Percentiles rank a stretch among this genome's conserved stretches.
Conservation (phyloP, 2,797 vertebrate genomes). For the Leptatherina wallacei region DNA sequence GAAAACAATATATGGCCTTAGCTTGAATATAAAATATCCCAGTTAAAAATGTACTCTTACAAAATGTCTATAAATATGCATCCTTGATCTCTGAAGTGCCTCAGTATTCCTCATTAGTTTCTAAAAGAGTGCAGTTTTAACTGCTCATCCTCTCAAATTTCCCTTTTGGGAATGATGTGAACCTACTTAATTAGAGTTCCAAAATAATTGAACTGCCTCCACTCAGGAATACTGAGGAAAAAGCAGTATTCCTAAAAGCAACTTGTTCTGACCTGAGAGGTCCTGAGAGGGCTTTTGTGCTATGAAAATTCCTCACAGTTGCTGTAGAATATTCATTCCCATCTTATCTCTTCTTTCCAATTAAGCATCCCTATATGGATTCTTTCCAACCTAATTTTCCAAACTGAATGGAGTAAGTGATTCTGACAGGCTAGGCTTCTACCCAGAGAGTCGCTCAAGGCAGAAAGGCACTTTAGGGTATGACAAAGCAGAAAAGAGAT, state of each 20-base stretch:
- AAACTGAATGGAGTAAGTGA: constrained; percentile 47
- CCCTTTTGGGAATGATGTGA: constrained; percentile 36
- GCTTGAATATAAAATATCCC: background rate
- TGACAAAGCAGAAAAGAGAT: constrained; percentile 54
- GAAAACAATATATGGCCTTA: background rate
- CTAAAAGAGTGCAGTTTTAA: constrained; percentile 15
- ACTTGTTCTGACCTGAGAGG: constrained; percentile 7
- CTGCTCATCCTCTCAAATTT: constrained; percentile 23
- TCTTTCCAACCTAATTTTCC: constrained; percentile 33
- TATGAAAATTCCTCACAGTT: constrained; percentile 5
- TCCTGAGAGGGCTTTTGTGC: constrained; percentile 30
- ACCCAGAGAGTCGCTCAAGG: constrained; percentile 50
- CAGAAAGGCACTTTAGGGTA: constrained; percentile 46
- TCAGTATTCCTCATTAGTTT: constrained; percentile 6
- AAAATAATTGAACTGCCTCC: constrained; percentile 16
- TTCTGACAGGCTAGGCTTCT: constrained; percentile 46
- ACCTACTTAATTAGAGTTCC: constrained; percentile 50
- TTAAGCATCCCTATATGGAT: constrained; percentile 22
- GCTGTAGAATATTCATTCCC: constrained; percentile 6
- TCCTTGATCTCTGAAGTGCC: accelerated
- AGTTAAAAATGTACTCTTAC: background rate
- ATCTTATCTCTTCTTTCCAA: constrained; percentile 11
- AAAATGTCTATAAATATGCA: constrained; percentile 3
- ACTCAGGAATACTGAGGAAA: constrained; percentile 14
- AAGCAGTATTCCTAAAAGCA: constrained; percentile 31